phyloP scores from a whole-genome alignment of 2,888 invertebrate genomes.

The Apamea epomidion region DNA sequence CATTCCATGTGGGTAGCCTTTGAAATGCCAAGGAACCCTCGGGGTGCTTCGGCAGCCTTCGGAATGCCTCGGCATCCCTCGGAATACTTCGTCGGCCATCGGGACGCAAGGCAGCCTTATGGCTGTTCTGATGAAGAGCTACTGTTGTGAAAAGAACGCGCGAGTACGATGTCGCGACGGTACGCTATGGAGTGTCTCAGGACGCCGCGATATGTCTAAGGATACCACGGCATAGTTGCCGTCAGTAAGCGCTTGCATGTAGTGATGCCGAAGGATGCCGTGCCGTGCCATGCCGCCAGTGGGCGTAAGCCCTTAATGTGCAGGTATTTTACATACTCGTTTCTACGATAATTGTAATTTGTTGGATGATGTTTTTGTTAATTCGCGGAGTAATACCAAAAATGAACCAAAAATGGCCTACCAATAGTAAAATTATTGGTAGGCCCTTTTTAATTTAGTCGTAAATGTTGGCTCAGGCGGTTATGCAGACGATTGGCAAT shows the following conservation, averaged over 20 bases:
- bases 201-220: not conserved
- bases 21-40: too few relatives aligned
- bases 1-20: not conserved
- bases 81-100: not conserved
- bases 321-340: constrained; percentile 31
- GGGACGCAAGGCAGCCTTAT: not conserved
- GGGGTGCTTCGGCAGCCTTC: not conserved
- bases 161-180: not conserved
- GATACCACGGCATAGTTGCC: too few relatives aligned
- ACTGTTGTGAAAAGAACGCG: not conserved
- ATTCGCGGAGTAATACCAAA: not conserved
- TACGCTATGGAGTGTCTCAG: not conserved
- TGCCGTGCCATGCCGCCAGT: not conserved
- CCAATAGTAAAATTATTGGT: too few relatives aligned
- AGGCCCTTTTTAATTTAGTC: not conserved
- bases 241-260: not conserved
- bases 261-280: not conserved
- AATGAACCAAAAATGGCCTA: too few relatives aligned
- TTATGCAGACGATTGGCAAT: not conserved
- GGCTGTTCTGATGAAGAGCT: not conserved
- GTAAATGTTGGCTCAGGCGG: not conserved
- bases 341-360: constrained; percentile 35
- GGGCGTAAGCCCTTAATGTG: not conserved
- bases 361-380: constrained; percentile 31
- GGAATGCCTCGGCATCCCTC: not conserved